Base-by-base conservation (phyloP, 2,888 invertebrate species). In the Anthrax anthrax region DNA sequence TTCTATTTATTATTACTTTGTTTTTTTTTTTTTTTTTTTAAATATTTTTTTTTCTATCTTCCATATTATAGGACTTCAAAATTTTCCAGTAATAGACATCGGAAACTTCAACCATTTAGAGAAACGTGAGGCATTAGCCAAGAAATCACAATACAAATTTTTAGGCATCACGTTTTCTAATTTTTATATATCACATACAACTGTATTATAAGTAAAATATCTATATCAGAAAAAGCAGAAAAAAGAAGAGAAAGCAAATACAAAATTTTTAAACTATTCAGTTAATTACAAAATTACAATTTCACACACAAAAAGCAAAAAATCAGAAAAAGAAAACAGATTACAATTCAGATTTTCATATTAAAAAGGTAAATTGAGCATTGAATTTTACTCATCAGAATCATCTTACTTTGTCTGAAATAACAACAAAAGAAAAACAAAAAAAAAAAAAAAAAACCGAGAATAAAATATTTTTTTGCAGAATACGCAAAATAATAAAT, bases 81-180 rank as follows among this genome's bases (percentile, higher is more conserved):
- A 87, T 88, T 87, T 83, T 85, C 86, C 78, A 87, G 90, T 79
- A 90, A 89, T 80, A 89, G 89, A 78, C 90, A 91, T 81, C 87
- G 91, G 80, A 92, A 91, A 80, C 81, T 90, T 74, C 85, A 89
- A 76, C 89, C 90, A 70, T 86, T 90, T 79, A 87, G 90, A 81
- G 88, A 89, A 83, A 90, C 90, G 89, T 90, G 90, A 90, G 63
- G 62, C 62, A 55, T 16, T 41, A 39, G 42, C 37, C 17, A 38
- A n/a, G n/a, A n/a, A n/a, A n/a, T n/a, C n/a, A n/a, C n/a, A n/a
- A n/a, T n/a, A n/a, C n/a, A n/a, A 27, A 36, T 40, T 46, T 47
- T 43, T 48, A 49, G 51, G 51, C 46, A 40, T 43, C 29, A 44
- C 19, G 43, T 47, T 44, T 43, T 44, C 41, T 37, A n/a, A 41